Conservation (phyloP, 2,113 vertebrate species). For the Tragelaphus buxtoni region DNA sequence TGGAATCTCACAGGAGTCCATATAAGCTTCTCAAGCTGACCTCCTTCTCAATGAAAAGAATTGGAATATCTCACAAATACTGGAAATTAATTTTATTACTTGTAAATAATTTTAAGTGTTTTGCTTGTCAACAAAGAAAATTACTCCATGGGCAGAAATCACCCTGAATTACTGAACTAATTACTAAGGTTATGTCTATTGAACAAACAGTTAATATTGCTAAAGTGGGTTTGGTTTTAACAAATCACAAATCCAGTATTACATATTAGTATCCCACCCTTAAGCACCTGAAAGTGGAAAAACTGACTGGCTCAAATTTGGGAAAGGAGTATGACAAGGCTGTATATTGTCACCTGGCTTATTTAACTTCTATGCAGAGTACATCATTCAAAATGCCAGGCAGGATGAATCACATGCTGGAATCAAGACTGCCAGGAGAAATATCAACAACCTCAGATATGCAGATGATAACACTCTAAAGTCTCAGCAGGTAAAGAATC, state of each 20-base stretch:
- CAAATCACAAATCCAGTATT: neutral
- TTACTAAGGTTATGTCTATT: neutral
- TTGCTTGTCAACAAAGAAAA: neutral
- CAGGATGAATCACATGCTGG: neutral
- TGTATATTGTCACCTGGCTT: neutral
- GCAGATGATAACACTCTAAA: neutral
- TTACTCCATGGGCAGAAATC: neutral
- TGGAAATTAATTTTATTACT: neutral
- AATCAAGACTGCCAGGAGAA: neutral
- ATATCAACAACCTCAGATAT: neutral
- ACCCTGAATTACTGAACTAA: neutral
- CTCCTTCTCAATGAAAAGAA: neutral
- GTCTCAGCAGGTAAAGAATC: neutral
- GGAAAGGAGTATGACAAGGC: neutral
- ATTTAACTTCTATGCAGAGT: neutral
- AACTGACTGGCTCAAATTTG: neutral
- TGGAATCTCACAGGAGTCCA: neutral
- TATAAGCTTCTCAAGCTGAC: neutral
- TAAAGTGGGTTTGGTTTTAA: neutral
- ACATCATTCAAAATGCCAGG: neutral
- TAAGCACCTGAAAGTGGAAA: neutral
- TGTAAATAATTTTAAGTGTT: conserved; percentile 3
- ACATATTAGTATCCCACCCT: neutral
- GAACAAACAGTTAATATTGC: neutral
- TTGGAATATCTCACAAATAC: neutral